phyloP scores from a whole-genome alignment of 2,797 vertebrate genomes.

The Dendrocincla tyrannina region DNA sequence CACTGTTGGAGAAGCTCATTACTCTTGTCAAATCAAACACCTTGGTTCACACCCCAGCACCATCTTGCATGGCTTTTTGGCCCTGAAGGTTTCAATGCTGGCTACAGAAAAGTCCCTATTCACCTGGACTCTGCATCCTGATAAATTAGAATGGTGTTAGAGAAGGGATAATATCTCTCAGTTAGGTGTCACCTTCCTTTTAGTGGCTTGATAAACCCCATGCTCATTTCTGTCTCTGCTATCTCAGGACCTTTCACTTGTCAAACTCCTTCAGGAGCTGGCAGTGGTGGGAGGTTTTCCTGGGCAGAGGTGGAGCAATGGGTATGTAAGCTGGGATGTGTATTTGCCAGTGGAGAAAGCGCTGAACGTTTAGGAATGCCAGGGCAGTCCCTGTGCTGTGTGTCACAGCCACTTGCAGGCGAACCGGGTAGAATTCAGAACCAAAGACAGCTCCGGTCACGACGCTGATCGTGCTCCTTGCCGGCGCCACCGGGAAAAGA shows the following conservation, averaged over 20 bases:
- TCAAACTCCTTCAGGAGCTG: not conserved
- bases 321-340: not conserved
- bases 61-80: not conserved
- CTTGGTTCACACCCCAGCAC: not conserved
- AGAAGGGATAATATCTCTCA: not conserved
- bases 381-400: not conserved
- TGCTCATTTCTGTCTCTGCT: not conserved
- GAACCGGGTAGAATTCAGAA: not conserved
- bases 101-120: too few species aligned
- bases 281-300: not conserved
- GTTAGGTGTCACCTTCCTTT: not conserved
- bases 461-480: not conserved
- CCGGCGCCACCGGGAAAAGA: rapidly evolving
- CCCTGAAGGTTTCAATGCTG: not conserved
- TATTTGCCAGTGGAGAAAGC: not conserved
- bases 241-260: not conserved
- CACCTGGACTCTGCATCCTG: not conserved
- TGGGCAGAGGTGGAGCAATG: not conserved
- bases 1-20: not conserved
- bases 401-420: not conserved
- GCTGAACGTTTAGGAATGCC: not conserved
- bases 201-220: not conserved
- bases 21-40: not conserved
- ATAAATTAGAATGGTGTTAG: not conserved
- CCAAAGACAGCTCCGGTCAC: not conserved